Evolutionary conservation across 1,140 invertebrate genomes (phyloP).

Genomic region (Magallana ariakensis): DNA sequence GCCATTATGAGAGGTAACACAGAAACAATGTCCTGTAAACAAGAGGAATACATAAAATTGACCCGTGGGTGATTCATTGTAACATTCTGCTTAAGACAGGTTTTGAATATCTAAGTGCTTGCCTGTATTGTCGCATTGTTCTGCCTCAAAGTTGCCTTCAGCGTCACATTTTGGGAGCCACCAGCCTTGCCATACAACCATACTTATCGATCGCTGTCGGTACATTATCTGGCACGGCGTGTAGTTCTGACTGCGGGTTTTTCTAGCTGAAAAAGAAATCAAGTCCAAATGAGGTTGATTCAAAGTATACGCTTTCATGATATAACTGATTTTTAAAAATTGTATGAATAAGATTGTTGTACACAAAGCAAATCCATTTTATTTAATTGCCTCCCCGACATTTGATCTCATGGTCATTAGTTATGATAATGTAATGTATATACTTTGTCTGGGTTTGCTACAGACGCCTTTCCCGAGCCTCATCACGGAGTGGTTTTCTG

Average conservation of each 20-base stretch:
- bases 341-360: too few species aligned
- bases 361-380: too few species aligned
- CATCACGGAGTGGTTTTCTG: neutral
- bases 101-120: too few species aligned
- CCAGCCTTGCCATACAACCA: constrained; percentile 35
- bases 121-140: constrained; percentile 23
- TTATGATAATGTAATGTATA: too few species aligned
- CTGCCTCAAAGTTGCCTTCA: constrained; percentile 6
- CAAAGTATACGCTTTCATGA: too few species aligned
- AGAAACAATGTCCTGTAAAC: constrained; percentile 62
- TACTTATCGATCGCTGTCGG: neutral
- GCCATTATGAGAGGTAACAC: constrained; percentile 53
- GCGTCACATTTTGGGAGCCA: neutral
- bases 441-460: constrained; percentile 28
- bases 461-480: constrained; percentile 54
- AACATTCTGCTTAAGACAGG: too few species aligned
- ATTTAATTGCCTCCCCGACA: neutral
- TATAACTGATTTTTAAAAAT: too few species aligned
- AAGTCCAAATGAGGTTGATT: too few species aligned
- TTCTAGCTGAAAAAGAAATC: neutral
- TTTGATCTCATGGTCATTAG: too few species aligned
- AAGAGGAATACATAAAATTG: neutral
- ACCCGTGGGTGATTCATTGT: too few species aligned
- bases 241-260: neutral
- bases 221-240: constrained; percentile 19